Evolutionary conservation across 2,113 vertebrate species (phyloP), one percentile per base, ranked within the genome.

Genomic region (Dascyllus trimaculatus): DNA sequence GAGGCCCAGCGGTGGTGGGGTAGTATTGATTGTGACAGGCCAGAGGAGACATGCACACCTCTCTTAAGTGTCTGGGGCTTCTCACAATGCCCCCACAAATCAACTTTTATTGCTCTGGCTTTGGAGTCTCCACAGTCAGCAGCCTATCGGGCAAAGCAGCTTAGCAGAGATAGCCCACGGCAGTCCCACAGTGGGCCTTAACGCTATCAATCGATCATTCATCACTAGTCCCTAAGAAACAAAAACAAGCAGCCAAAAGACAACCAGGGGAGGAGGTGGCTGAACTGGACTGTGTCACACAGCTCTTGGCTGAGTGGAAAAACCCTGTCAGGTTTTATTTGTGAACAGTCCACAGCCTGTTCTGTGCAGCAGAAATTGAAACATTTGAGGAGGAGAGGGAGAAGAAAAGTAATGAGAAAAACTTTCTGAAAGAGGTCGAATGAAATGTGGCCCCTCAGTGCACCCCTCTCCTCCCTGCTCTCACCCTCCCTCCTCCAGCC

Each of bases 331-430:
- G 83, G 85, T 91, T 89, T 89, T 80, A 89, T 92, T 91, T 91
- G 88, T 85, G 86, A 88, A 89, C 81, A 85, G 82, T 88, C 81
- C 71, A 32, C 49, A 13, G 83, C 82, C 89, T 91, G 89, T 91
- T 88, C 84, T 80, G 82, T 76, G 85, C 75, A 54, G 76, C 78
- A 52, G 69, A 88, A 91, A 93, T 90, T 87, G 82, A 92, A 93
- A 89, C 83, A 84, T 92, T 89, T 75, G 46, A 78, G 78, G 75
- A 68, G 73, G 81, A 86, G 84, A 78, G 81, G 65, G 70, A 88
- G 87, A 89, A 88, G 85, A 87, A 92, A 91, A 91, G 89, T 90
- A 91, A 90, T 82, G 86, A 92, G 90, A 91, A 91, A 92, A 92
- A 93, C 88, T 89, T 91, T 91, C 69, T 90, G 84, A 91, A 90